Conservation (phyloP, 2,888 invertebrate species). For the Eupithecia exiguata region DNA sequence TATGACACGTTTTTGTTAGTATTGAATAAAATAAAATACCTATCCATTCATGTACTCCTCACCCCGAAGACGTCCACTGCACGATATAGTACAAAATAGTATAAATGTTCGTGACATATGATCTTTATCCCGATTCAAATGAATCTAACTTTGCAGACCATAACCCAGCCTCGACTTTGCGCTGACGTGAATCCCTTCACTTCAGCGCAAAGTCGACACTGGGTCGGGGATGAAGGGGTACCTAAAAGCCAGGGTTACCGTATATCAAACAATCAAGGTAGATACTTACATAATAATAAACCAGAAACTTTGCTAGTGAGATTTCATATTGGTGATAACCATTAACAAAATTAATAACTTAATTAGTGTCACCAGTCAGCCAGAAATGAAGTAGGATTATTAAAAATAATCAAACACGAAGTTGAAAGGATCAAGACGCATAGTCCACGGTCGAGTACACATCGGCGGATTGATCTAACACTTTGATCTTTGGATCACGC, state of each 20-base stretch:
- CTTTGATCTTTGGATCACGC: conserved; percentile 79
- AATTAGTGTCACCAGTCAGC: conserved; percentile 19
- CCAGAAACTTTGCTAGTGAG: not conserved
- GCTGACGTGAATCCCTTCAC: not conserved
- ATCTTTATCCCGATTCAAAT: not conserved
- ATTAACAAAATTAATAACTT: not conserved
- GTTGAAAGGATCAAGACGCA: conserved; percentile 66
- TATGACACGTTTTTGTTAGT: too few relatives aligned
- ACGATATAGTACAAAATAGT: not conserved
- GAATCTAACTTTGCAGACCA: not conserved
- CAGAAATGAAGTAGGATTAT: conserved; percentile 17
- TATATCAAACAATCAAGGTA: not conserved
- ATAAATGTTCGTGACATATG: not conserved
- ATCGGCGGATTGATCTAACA: conserved; percentile 72
- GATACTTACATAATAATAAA: not conserved
- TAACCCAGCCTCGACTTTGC: not conserved
- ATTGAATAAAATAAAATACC: not conserved
- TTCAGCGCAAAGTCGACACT: too few relatives aligned
- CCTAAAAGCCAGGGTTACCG: too few relatives aligned
- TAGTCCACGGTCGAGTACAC: conserved; percentile 54
- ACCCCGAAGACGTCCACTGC: not conserved
- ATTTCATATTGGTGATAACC: not conserved
- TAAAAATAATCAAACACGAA: conserved; percentile 18
- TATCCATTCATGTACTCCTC: not conserved
- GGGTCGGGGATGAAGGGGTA: too few relatives aligned